These are phyloP conservation scores for Pseudomyrmex concolor DNA, from an alignment of 1,140 invertebrate species.

Conservation along the genomic window DNA sequence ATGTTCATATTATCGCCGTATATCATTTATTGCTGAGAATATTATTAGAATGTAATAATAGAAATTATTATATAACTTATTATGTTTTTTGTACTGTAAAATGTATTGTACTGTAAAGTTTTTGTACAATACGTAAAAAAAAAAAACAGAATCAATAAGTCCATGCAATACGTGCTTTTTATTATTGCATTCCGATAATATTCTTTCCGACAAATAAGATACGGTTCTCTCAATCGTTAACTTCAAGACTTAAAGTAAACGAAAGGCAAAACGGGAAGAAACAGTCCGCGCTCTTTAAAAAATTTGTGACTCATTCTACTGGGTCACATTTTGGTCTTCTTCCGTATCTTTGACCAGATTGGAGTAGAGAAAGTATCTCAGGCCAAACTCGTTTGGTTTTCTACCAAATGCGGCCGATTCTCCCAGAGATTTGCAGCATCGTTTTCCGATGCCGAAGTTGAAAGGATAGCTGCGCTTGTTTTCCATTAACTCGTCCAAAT, in stretches of 20 bases:
- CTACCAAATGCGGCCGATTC: slow-evolving; percentile 54
- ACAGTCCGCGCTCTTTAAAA: slow-evolving; percentile 10
- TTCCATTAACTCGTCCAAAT: slow-evolving; percentile 62
- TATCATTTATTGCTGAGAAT: too few relatives aligned
- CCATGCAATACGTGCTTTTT: background rate
- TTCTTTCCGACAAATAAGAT: background rate
- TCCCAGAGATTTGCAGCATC: slow-evolving; percentile 53
- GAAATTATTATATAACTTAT: too few relatives aligned
- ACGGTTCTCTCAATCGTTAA: background rate
- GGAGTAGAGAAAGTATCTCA: slow-evolving; percentile 80
- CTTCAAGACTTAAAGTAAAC: background rate
- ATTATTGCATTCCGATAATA: background rate
- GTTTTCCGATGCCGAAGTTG: slow-evolving; percentile 82
- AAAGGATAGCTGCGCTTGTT: slow-evolving; percentile 75
- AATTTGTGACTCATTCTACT: slow-evolving; percentile 34
- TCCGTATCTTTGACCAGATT: slow-evolving; percentile 80
- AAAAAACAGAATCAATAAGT: background rate
- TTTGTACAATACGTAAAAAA: too few relatives aligned
- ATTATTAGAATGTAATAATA: too few relatives aligned
- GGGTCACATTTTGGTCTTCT: slow-evolving; percentile 69
- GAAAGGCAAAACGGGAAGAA: background rate
- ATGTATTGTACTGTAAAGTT: too few relatives aligned
- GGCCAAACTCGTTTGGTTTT: slow-evolving; percentile 64
- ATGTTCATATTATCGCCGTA: background rate
- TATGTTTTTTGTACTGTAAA: too few relatives aligned